Evolutionary conservation across 92 coral and sea anemone genomes (phyloP).

Genomic region (Hydrozoanthus gracilis): DNA sequence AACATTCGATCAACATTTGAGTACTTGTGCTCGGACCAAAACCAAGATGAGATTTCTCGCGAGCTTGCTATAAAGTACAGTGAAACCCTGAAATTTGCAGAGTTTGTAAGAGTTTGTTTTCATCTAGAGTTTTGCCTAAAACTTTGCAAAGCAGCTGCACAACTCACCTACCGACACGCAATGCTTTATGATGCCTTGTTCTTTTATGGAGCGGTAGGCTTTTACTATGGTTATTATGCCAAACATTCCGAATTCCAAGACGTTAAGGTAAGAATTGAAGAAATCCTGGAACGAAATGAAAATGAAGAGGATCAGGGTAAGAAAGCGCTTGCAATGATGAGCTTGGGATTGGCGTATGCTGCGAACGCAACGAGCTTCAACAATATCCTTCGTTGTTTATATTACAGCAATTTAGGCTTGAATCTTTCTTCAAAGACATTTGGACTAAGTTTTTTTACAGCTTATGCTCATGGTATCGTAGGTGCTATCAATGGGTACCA

Average conservation of each 20-base stretch:
- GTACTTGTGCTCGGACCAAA: not conserved
- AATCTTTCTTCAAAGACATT: not conserved
- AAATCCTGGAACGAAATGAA: not conserved
- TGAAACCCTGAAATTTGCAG: not conserved
- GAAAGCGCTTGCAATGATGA: not conserved
- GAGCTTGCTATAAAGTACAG: slow-evolving; percentile 10
- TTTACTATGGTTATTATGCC: slow-evolving; percentile 7
- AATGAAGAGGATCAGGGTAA: not conserved
- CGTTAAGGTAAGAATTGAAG: not conserved
- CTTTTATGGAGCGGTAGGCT: not conserved
- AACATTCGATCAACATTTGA: slow-evolving; percentile 13
- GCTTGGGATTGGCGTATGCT: slow-evolving; percentile 12
- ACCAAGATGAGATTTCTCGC: not conserved
- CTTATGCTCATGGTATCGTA: not conserved
- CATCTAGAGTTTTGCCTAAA: not conserved
- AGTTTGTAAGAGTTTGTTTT: not conserved
- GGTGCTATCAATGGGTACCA: slow-evolving; percentile 19
- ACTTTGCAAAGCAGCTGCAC: not conserved
- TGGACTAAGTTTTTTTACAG: not conserved
- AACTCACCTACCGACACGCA: not conserved
- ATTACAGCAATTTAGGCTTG: not conserved
- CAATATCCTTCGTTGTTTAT: not conserved
- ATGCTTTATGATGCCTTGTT: slow-evolving; percentile 2
- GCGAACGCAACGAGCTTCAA: not conserved
- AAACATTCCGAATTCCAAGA: not conserved